Conservation (phyloP, 2,888 invertebrate species). For the Muschampia plurimacula region DNA sequence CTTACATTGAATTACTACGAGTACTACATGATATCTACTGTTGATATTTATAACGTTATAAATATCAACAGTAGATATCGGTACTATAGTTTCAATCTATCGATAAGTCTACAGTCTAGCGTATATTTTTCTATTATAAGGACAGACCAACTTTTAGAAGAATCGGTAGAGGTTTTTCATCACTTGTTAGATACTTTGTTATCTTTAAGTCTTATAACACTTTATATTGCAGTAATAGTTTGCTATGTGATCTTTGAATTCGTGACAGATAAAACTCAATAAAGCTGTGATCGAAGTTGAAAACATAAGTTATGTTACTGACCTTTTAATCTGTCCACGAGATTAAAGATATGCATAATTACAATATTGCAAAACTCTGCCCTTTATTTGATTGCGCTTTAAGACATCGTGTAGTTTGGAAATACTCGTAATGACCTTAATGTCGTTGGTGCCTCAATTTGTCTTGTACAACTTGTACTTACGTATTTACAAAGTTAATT, state of each 20-base stretch:
- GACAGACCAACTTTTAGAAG: too few species aligned
- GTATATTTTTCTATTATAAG: too few species aligned
- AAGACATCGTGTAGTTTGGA: constrained; percentile 20
- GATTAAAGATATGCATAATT: constrained; percentile 31
- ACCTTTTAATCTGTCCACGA: constrained; percentile 22
- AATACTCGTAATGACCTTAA: constrained; percentile 25
- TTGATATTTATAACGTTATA: too few species aligned
- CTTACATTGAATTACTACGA: too few species aligned
- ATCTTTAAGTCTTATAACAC: neutral
- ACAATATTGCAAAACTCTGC: constrained; percentile 22
- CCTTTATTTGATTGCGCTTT: constrained; percentile 32
- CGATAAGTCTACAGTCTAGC: too few species aligned
- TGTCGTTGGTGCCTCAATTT: constrained; percentile 19
- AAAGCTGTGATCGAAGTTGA: neutral
- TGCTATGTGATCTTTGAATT: neutral
- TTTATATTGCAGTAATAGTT: neutral
- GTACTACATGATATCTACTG: too few species aligned
- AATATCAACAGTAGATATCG: too few species aligned
- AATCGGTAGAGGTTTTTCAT: too few species aligned
- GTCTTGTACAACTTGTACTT: constrained; percentile 4
- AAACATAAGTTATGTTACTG: constrained; percentile 6
- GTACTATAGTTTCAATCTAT: too few species aligned
- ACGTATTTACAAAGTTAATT: neutral
- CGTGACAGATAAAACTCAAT: neutral
- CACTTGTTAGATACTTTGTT: too few species aligned